Base-by-base conservation (phyloP, 2,113 vertebrate genomes). In the Blennius ocellaris region DNA sequence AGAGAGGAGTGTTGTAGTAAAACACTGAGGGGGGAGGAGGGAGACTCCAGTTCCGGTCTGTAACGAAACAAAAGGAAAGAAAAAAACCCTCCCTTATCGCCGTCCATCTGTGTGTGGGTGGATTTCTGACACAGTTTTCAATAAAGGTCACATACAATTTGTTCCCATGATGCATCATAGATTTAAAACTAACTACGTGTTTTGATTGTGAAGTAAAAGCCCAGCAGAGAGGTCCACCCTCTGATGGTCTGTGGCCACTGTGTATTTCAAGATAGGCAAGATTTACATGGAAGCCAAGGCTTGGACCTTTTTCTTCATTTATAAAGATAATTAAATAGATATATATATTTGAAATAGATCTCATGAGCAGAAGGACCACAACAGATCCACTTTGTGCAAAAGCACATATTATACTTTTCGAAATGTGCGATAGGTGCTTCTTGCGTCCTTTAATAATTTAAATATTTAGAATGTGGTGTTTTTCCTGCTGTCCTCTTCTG, bases 91-190 rank as follows among this genome's bases (percentile, higher is more conserved):
- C 21, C 0, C 1, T 11, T 44, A 60, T 78, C 37, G 69, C 15
- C 8, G 38, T 48, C 44, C 51, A 51, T 73, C 61, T 68, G 68
- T 7, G 38, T 1, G 12, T 38, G 10, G 15, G 72, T 43, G 60
- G 64, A 56, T 59, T 44, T 79, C 36, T 84, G 79, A 60, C 55
- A 63, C 37, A 16, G 14, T 21, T 72, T 78, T 54, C 14, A 3
- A 49, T 60, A 47, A 80, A 81, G 71, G 71, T 70, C 56, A 60
- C 21, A 53, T 36, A 41, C 41, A 44, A 16, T 73, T 60, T 73
- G 56, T 64, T 36, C 70, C 38, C 21, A 48, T 58, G 36, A 61
- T 71, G 50, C 60, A 52, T 54, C n/a, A 4, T 14, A 52, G 48
- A 12, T 7, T 38, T 53, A 3, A 47, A 47, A 41, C 5, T 12